Evolutionary conservation across 1,140 invertebrate species (phyloP), one percentile per base, ranked within the genome.

Genomic region (Gerris buenoi): DNA sequence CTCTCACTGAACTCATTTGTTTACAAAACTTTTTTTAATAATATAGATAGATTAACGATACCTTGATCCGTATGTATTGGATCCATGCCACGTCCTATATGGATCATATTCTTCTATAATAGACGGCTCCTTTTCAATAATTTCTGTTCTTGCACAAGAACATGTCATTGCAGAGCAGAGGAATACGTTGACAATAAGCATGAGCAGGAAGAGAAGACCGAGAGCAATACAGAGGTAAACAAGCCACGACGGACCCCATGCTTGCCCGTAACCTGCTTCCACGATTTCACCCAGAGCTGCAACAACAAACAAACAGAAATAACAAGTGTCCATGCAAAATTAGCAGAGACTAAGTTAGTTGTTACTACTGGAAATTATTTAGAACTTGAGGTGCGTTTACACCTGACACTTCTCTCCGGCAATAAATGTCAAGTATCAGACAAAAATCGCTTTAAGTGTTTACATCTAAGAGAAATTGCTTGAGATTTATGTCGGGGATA

Each of bases 21-120:
- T n/a, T n/a, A n/a, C n/a, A n/a, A n/a, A n/a, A n/a, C n/a, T n/a
- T n/a, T n/a, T n/a, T n/a, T n/a, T n/a, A n/a, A n/a, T n/a, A n/a
- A n/a, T n/a, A n/a, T n/a, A n/a, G n/a, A n/a, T n/a, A n/a, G n/a
- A n/a, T n/a, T n/a, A n/a, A n/a, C n/a, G n/a, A n/a, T 61, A 87
- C 83, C 86, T 86, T 64, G 88, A 91, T 72, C 90, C 90, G 75
- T 93, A 94, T 77, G 94, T 91, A 60, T 15, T 60, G 69, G 91
- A 93, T 69, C 91, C 91, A 76, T 93, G 91, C 91, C 91, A 95
- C 73, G 88, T 91, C 75, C 91, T 85, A 77, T 95, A 95, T 1
- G 92, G 93, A 82, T 95, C 92, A 78, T 95, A 96, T 74, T 96
- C 93, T 77, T 95, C 92, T 72, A 95, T 91, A 74, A 94, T 91